Evolutionary conservation across 2,113 vertebrate species (phyloP).

Genomic region (Spea bombifrons): DNA sequence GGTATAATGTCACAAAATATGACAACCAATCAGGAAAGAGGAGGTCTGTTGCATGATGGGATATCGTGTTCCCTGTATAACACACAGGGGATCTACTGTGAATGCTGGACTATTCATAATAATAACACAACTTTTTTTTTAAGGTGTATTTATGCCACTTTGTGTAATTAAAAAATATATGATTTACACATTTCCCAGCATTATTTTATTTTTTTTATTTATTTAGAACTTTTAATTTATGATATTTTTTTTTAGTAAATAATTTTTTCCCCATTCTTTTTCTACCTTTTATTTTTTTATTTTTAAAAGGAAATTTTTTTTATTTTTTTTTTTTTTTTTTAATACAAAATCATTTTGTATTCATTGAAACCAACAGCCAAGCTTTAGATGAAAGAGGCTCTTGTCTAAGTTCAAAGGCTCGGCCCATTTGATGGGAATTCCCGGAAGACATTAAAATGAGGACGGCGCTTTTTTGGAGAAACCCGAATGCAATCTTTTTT

Average conservation of each 20-base stretch:
- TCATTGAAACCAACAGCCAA: constrained; percentile 49
- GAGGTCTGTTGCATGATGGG: no score
- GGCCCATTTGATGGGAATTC: constrained; percentile 49
- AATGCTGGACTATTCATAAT: no score
- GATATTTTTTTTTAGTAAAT: background rate
- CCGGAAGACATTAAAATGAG: constrained; percentile 43
- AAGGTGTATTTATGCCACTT: no score
- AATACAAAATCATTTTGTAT: constrained; percentile 18
- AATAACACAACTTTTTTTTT: no score
- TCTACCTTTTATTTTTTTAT: background rate
- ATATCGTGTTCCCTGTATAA: no score
- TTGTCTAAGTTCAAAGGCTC: constrained; percentile 53
- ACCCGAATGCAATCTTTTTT: constrained; percentile 32
- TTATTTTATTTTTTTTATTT: no score
- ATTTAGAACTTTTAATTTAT: no score
- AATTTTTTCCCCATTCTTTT: background rate
- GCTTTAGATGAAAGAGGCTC: constrained; percentile 51
- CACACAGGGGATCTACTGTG: no score
- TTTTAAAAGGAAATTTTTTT: background rate
- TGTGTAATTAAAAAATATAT: no score
- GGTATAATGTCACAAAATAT: no score
- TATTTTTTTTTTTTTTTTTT: rapidly evolving
- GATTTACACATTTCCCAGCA: no score
- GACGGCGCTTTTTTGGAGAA: constrained; percentile 27
- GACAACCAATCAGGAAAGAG: no score